Base-by-base conservation (phyloP, 1,140 invertebrate species). In the Hycleus cichorii region DNA sequence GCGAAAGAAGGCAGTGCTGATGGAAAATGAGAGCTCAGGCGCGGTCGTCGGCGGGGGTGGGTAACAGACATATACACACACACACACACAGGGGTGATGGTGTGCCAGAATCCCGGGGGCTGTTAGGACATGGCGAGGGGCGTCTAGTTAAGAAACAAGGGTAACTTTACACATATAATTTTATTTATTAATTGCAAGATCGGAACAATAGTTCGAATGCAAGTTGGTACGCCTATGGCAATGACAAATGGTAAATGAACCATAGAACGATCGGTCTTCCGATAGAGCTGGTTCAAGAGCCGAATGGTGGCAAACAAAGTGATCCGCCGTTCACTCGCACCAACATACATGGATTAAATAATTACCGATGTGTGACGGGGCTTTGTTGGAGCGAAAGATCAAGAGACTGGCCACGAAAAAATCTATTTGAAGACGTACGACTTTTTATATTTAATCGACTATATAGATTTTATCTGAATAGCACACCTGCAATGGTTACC, bases 1-100 rank as follows among this genome's bases (percentile, higher is more conserved):
- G 64, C 64, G 58, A 66, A 66, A 66, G 64, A 66, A 66, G 59
- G 62, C 64, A 59, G 56, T 49, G 62, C 62, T 61, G 64, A 66
- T 64, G 64, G 64, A 57, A 66, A 66, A 66, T 66, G 62, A 66
- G 60, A 58, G 59, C 52, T 52, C 46, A 57, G 49, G 49, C 47
- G 26, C 59, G 57, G 60, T 32, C 32, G 32, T 3, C 32, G 3
- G 32, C 56, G 55, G 42, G 45, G 57, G 56, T 48, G 58, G 60
- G 55, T 51, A 52, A 60, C 46, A 58, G 46, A 58, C 57, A 58
- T 43, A 53, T 42, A 43, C 42, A 53, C 45, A 53, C 40, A 49
- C 10, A 12, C 12, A 12, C 12, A 46, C 39, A 39, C 45, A 18
- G 1, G 18, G 40, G 24, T 25, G 26, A 12, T 6, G 40, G 11